These are phyloP conservation scores for Zoanthus solanderi DNA, from an alignment of 92 coral and sea anemone species.

Conservation along the genomic window DNA sequence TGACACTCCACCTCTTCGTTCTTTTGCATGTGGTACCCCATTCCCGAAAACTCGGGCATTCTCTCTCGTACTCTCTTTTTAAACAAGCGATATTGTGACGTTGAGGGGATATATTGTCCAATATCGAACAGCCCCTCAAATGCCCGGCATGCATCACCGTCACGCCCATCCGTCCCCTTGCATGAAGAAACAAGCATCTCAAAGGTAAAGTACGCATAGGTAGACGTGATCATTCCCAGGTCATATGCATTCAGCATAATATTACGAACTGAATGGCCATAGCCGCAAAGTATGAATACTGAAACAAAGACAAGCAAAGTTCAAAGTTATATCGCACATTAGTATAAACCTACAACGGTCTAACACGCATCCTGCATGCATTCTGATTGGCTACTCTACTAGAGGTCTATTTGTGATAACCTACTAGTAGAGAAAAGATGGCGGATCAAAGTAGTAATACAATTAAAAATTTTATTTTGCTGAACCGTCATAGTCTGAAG, in stretches of 20 bases:
- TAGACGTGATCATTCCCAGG: slow-evolving; percentile 67
- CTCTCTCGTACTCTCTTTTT: slow-evolving; percentile 69
- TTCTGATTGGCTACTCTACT: too few species aligned
- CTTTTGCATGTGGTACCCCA: slow-evolving; percentile 71
- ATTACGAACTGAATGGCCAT: slow-evolving; percentile 72
- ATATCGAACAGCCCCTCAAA: slow-evolving; percentile 81
- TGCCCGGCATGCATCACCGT: slow-evolving; percentile 76
- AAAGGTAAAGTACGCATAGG: slow-evolving; percentile 70
- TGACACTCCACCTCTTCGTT: slow-evolving; percentile 61
- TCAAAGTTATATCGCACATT: not conserved
- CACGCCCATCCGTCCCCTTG: slow-evolving; percentile 64
- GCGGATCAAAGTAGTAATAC: too few species aligned
- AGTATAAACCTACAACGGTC: too few species aligned
- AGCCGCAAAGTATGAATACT: slow-evolving; percentile 74
- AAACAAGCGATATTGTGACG: slow-evolving; percentile 61
- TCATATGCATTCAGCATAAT: slow-evolving; percentile 75
- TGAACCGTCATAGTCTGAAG: too few species aligned
- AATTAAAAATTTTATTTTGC: too few species aligned
- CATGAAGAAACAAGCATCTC: slow-evolving; percentile 67
- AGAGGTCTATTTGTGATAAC: too few species aligned
- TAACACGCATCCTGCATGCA: too few species aligned
- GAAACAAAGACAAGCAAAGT: not conserved
- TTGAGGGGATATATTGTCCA: slow-evolving; percentile 73
- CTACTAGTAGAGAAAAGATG: too few species aligned
- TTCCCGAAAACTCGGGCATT: slow-evolving; percentile 86